Conservation (phyloP, 2,113 vertebrate species). For the Cygnus atratus region DNA sequence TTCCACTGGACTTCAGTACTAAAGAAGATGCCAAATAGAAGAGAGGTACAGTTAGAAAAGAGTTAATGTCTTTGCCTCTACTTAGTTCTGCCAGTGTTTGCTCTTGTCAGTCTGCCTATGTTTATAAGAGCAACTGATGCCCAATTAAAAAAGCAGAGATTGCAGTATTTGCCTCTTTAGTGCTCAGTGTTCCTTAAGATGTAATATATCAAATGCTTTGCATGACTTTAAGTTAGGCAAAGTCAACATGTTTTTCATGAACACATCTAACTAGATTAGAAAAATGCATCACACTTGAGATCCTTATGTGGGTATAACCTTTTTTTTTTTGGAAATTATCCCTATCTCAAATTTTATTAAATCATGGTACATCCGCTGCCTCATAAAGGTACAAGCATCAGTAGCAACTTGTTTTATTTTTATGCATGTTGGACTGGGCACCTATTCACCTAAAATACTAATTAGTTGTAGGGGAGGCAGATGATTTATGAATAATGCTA, state of each 20-base stretch:
- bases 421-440: not conserved
- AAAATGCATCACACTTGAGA: not conserved
- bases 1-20: not conserved
- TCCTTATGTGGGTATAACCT: not conserved
- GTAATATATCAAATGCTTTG: not conserved
- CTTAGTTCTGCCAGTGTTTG: not conserved
- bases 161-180: not conserved
- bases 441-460: not conserved
- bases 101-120: not conserved
- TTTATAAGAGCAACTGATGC: not conserved
- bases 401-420: slow-evolving; percentile 6
- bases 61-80: not conserved
- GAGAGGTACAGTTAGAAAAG: not conserved
- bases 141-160: not conserved
- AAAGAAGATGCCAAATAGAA: not conserved
- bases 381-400: not conserved
- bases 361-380: not conserved
- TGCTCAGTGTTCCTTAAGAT: not conserved
- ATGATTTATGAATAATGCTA: slow-evolving; percentile 12
- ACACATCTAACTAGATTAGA: slow-evolving; percentile 8
- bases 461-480: not conserved
- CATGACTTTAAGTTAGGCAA: not conserved
- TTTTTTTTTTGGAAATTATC: not conserved
- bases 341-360: not conserved
- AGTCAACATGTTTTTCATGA: not conserved